These are phyloP conservation scores for Philopedon plagiatum DNA, from an alignment of 2,888 invertebrate species.

Conservation along the genomic window DNA sequence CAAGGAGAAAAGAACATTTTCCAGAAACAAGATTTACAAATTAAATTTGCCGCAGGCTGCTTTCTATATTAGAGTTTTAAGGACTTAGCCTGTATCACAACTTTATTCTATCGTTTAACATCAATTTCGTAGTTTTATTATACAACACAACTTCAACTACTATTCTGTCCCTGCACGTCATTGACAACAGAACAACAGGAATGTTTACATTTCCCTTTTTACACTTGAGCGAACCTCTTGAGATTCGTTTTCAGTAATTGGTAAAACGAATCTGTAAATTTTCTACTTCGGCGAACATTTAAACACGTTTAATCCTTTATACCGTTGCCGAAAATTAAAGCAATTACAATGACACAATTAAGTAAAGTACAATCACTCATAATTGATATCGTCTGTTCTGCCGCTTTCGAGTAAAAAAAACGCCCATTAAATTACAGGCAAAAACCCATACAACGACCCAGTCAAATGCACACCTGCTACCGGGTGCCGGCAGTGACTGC, in stretches of 20 bases:
- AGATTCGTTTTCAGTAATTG: slow-evolving; percentile 11
- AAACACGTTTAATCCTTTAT: not conserved
- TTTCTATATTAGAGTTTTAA: no score
- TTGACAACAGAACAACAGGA: not conserved
- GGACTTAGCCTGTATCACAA: no score
- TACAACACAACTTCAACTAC: slow-evolving; percentile 7
- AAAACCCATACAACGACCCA: no score
- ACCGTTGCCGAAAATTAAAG: slow-evolving; percentile 3
- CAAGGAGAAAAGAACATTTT: no score
- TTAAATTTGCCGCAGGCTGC: no score
- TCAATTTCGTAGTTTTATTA: not conserved
- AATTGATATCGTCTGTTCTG: no score
- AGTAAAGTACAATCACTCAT: no score
- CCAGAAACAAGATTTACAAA: no score
- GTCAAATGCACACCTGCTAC: no score
- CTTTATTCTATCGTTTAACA: not conserved
- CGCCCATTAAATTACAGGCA: no score
- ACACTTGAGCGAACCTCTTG: slow-evolving; percentile 6
- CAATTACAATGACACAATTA: not conserved
- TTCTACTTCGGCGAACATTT: not conserved
- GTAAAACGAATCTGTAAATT: slow-evolving; percentile 9
- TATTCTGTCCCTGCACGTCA: not conserved
- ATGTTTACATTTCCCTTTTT: slow-evolving; percentile 18
- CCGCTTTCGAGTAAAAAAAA: no score
- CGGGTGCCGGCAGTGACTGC: no score